phyloP scores from a whole-genome alignment of 2,888 invertebrate genomes.

The Sphaerophoria taeniata region DNA sequence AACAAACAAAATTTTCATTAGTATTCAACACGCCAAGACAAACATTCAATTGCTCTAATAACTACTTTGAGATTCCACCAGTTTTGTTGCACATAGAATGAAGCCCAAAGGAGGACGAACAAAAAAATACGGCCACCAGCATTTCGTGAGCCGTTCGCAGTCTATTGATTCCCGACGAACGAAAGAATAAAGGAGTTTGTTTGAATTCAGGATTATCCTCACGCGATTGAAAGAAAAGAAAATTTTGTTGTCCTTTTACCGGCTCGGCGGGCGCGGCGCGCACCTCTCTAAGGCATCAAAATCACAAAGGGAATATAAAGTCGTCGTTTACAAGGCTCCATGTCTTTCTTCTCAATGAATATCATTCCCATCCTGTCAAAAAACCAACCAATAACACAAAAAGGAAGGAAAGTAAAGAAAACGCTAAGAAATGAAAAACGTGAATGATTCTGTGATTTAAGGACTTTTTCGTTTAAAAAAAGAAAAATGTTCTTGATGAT shows the following conservation, averaged over 20 bases:
- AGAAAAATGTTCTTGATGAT: slow-evolving; percentile 62
- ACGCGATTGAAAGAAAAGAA: slow-evolving; percentile 63
- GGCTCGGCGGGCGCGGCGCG: background rate
- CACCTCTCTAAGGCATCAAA: too few relatives aligned
- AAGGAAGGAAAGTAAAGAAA: background rate
- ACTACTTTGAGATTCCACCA: slow-evolving; percentile 69
- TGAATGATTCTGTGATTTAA: slow-evolving; percentile 70
- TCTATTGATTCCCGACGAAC: slow-evolving; percentile 65
- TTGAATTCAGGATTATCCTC: slow-evolving; percentile 67
- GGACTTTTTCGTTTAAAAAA: slow-evolving; percentile 71
- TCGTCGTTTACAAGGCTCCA: slow-evolving; percentile 41
- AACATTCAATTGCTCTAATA: slow-evolving; percentile 74
- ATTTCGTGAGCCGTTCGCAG: slow-evolving; percentile 32
- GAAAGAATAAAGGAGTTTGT: slow-evolving; percentile 63
- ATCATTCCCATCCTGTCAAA: background rate
- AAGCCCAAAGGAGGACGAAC: background rate
- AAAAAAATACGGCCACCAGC: background rate
- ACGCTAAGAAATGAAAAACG: slow-evolving; percentile 56
- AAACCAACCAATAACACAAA: slow-evolving; percentile 27
- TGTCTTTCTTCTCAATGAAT: background rate
- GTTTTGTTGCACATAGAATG: slow-evolving; percentile 36
- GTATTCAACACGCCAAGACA: slow-evolving; percentile 72
- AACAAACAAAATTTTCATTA: slow-evolving; percentile 61
- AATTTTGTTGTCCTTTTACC: slow-evolving; percentile 36
- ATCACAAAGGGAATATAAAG: background rate